A percentile compares a stretch with the other conserved stretches of the same genome.
Conservation (phyloP, 1,140 invertebrate species). For the Drosophila busckii region DNA sequence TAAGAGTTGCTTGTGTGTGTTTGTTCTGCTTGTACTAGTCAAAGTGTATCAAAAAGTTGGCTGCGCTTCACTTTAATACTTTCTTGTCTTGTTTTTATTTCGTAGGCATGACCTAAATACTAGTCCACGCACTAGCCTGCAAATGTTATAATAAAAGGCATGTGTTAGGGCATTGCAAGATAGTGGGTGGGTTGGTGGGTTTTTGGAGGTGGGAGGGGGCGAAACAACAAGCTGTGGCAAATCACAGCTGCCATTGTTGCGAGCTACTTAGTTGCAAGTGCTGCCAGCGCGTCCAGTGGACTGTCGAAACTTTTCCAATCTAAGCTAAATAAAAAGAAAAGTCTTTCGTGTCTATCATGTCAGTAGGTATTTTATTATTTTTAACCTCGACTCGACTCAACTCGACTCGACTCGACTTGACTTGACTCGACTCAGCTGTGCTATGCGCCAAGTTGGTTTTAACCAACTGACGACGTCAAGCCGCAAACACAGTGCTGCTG, state of each 20-base stretch:
- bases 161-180: constrained; percentile 60
- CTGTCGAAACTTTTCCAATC: constrained; percentile 78
- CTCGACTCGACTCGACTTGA: not conserved
- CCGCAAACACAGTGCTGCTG: not conserved
- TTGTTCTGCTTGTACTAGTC: too few species aligned
- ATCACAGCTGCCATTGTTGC: constrained; percentile 49
- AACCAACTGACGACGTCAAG: constrained; percentile 44
- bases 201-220: not conserved
- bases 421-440: constrained; percentile 20
- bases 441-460: constrained; percentile 36
- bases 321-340: constrained; percentile 78
- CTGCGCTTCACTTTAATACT: too few species aligned
- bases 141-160: constrained; percentile 67
- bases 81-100: too few species aligned
- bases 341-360: constrained; percentile 77
- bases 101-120: constrained; percentile 57
- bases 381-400: constrained; percentile 48
- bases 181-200: not conserved
- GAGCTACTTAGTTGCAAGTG: constrained; percentile 65
- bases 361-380: constrained; percentile 78
- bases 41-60: too few species aligned
- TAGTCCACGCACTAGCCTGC: not conserved
- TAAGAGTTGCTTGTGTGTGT: too few species aligned
- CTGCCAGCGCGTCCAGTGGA: constrained; percentile 47
- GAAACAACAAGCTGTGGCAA: constrained; percentile 19